Percentiles rank a stretch among this genome's conserved stretches.
Evolutionary conservation across 2,888 invertebrate genomes (phyloP).

Genomic region (Dicyrtomina minuta): DNA sequence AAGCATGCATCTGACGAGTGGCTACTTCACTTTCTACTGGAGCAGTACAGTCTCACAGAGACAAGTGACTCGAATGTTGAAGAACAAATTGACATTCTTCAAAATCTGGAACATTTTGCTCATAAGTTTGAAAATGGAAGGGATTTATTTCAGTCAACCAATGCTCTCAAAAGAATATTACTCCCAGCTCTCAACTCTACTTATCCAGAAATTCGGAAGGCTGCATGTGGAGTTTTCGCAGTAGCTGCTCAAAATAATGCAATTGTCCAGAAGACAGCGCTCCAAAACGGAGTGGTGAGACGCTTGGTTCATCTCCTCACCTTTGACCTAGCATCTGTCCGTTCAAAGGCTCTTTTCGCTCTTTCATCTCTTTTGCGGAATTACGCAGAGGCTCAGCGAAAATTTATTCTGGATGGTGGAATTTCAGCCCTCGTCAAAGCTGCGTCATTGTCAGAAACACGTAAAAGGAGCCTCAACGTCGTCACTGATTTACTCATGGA

Average conservation of each 20-base stretch:
- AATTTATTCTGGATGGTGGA: slow-evolving; percentile 49
- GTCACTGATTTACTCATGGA: slow-evolving; percentile 46
- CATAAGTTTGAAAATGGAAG: slow-evolving; percentile 52
- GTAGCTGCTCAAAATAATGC: slow-evolving; percentile 50
- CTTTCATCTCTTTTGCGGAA: slow-evolving; percentile 47
- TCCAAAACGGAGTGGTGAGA: slow-evolving; percentile 44
- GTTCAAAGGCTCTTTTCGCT: slow-evolving; percentile 48
- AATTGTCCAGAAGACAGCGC: slow-evolving; percentile 42
- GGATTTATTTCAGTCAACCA: slow-evolving; percentile 45
- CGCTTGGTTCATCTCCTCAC: slow-evolving; percentile 44
- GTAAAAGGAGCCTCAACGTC: slow-evolving; percentile 44
- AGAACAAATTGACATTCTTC: slow-evolving; percentile 47
- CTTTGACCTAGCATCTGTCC: slow-evolving; percentile 41
- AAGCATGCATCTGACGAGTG: slow-evolving; percentile 46
- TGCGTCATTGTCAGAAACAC: slow-evolving; percentile 44
- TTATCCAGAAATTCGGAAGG: slow-evolving; percentile 41
- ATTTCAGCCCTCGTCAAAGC: slow-evolving; percentile 45
- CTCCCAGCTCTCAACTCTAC: slow-evolving; percentile 49
- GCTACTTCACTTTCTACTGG: slow-evolving; percentile 45
- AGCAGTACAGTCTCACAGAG: slow-evolving; percentile 38
- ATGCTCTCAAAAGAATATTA: slow-evolving; percentile 45
- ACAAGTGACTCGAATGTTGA: slow-evolving; percentile 34
- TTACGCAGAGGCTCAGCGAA: slow-evolving; percentile 45
- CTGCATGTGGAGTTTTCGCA: slow-evolving; percentile 48
- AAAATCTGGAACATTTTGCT: slow-evolving; percentile 49